Percentiles rank a stretch among this genome's conserved stretches.
Evolutionary conservation across 2,888 invertebrate species (phyloP).

Genomic region (Leptinotarsa rubiginosa): DNA sequence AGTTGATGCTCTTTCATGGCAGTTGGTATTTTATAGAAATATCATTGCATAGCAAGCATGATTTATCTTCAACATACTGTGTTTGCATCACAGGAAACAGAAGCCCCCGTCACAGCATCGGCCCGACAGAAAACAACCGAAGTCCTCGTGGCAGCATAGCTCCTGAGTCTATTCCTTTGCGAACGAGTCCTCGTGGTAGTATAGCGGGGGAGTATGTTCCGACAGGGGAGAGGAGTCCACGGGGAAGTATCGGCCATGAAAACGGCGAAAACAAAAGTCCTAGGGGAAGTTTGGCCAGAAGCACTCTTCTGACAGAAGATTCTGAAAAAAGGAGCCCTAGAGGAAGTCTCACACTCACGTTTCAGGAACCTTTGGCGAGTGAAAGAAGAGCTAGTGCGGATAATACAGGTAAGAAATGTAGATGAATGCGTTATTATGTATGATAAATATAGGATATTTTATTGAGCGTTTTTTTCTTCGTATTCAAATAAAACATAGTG

Average conservation of each 20-base stretch:
- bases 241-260: slow-evolving; percentile 73
- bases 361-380: slow-evolving; percentile 72
- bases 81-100: slow-evolving; percentile 65
- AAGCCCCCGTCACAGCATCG: slow-evolving; percentile 72
- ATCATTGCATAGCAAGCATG: too few species aligned
- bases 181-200: slow-evolving; percentile 73
- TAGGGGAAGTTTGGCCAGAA: slow-evolving; percentile 73
- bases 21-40: too few species aligned
- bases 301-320: slow-evolving; percentile 66
- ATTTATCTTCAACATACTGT: background rate
- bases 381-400: slow-evolving; percentile 73
- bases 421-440: background rate
- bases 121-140: slow-evolving; percentile 66
- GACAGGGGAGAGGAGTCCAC: slow-evolving; percentile 71
- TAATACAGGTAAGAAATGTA: slow-evolving; percentile 68
- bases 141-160: slow-evolving; percentile 73
- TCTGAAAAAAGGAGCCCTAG: slow-evolving; percentile 69
- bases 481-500: too few species aligned
- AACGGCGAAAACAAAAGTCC: slow-evolving; percentile 70
- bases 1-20: too few species aligned
- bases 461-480: too few species aligned
- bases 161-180: slow-evolving; percentile 67
- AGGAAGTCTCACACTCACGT: slow-evolving; percentile 73
- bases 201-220: slow-evolving; percentile 65
- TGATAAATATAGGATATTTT: too few species aligned